Evolutionary conservation across 2,888 invertebrate species (phyloP).

Genomic region (Sinohyriopsis cumingii): DNA sequence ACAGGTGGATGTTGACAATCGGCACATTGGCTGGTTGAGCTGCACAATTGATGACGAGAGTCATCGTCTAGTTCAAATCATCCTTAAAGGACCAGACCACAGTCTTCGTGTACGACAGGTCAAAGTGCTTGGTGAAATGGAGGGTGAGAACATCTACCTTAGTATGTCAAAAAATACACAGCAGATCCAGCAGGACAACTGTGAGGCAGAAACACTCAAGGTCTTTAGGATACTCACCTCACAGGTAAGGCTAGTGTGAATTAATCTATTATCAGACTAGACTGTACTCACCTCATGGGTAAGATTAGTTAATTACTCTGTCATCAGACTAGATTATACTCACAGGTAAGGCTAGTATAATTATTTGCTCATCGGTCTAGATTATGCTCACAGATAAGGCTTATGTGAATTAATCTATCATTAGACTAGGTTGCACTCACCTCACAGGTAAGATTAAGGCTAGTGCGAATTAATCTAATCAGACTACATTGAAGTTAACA

Average conservation of each 20-base stretch:
- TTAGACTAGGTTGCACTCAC: no score
- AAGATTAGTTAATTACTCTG: no score
- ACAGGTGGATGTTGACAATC: conserved; percentile 86
- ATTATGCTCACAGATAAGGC: no score
- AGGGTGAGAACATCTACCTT: conserved; percentile 73
- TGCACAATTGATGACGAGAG: conserved; percentile 81
- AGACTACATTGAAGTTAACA: no score
- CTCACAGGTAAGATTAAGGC: no score
- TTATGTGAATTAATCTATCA: no score
- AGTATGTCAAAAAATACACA: conserved; percentile 69
- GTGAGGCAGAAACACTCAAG: conserved; percentile 91
- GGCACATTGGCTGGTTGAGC: conserved; percentile 92
- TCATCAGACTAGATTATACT: no score
- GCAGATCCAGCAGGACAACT: conserved; percentile 87
- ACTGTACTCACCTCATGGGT: no score
- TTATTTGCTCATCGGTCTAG: no score
- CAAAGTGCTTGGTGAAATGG: conserved; percentile 74
- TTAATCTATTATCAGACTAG: not conserved
- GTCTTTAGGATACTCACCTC: conserved; percentile 94
- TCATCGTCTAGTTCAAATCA: conserved; percentile 78
- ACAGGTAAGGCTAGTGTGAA: conserved; percentile 76
- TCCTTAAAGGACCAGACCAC: conserved; percentile 92
- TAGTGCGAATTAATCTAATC: no score
- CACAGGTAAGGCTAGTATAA: no score
- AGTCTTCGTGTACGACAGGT: conserved; percentile 90